phyloP scores from a whole-genome alignment of 1,140 invertebrate genomes.

The Diabrotica virgifera region DNA sequence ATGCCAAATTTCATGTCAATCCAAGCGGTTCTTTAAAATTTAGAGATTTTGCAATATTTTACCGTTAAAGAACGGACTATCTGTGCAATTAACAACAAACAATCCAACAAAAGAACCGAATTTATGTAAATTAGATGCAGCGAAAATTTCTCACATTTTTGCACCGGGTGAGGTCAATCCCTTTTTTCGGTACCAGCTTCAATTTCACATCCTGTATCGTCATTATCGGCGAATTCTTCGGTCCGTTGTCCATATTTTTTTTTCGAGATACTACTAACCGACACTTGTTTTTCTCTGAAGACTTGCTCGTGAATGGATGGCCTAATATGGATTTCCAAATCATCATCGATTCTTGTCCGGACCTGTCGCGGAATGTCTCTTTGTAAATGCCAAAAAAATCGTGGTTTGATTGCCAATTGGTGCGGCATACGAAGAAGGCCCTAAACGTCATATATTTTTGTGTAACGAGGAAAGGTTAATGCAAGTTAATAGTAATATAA shows the following conservation, averaged over 20 bases:
- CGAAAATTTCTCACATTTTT: neutral
- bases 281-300: neutral
- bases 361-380: neutral
- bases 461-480: too few relatives aligned
- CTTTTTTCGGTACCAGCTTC: neutral
- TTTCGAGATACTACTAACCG: neutral
- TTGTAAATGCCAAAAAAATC: too few relatives aligned
- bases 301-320: neutral
- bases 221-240: neutral
- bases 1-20: too few relatives aligned
- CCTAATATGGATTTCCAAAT: neutral
- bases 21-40: too few relatives aligned
- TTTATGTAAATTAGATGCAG: neutral
- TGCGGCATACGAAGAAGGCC: too few relatives aligned
- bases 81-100: neutral
- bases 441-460: too few relatives aligned
- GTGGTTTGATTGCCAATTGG: too few relatives aligned
- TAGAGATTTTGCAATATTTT: too few relatives aligned
- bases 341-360: neutral
- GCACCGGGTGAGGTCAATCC: neutral
- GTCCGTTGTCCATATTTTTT: neutral
- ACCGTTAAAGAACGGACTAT: too few relatives aligned
- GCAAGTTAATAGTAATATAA: too few relatives aligned
- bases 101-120: neutral
- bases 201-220: constrained; percentile 2